Evolutionary conservation across 2,797 vertebrate species (phyloP).

Genomic region (Gymnopithys bicolor): DNA sequence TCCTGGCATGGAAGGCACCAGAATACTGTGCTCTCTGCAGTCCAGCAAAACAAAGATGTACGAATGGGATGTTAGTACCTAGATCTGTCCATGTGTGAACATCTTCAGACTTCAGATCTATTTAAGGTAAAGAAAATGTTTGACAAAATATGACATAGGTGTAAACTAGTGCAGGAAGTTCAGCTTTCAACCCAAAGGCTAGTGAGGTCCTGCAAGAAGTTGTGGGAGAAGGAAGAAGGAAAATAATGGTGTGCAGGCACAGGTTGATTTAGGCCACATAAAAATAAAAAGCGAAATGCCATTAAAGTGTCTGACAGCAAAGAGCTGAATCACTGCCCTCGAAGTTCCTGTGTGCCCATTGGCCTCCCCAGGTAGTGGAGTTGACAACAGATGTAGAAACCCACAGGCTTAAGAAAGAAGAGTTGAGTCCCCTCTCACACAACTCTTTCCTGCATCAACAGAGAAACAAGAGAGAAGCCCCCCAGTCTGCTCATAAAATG

Average conservation of each 20-base stretch:
- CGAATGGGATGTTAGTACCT: neutral
- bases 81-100: neutral
- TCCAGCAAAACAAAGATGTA: neutral
- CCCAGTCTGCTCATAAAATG: neutral
- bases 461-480: neutral
- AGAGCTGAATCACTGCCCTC: neutral
- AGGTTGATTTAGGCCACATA: neutral
- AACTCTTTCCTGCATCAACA: neutral
- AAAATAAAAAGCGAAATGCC: neutral
- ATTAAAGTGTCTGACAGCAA: neutral
- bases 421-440: rapidly evolving
- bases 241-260: neutral
- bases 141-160: neutral
- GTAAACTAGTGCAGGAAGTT: neutral
- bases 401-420: neutral
- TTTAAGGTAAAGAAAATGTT: neutral
- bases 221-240: neutral
- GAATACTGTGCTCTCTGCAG: neutral
- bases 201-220: neutral
- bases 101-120: neutral
- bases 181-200: neutral
- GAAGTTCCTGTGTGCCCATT: rapidly evolving
- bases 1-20: neutral
- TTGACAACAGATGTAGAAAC: neutral
- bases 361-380: neutral